Evolutionary conservation across 1,140 invertebrate species (phyloP), one percentile per base, ranked within the genome.

Genomic region (Oryctes rhinoceros): DNA sequence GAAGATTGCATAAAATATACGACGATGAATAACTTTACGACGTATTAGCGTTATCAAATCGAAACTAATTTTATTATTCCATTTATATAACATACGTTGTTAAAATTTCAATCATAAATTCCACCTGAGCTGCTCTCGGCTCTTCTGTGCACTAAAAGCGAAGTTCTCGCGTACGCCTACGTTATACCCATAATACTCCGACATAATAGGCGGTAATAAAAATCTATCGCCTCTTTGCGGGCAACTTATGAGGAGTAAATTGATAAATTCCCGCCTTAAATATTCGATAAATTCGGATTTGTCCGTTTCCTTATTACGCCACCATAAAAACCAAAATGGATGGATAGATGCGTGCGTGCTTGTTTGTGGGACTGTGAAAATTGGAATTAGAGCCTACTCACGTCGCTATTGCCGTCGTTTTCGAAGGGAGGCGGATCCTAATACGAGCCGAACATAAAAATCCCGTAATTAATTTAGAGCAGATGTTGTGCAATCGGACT

Each of bases 401-500:
- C n/a, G 49, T 53, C 49, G 11, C n/a, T 53, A 13, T 15, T 53
- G 49, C 49, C 13, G 13, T 15, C 13, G 4, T 4, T 53, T 53
- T 53, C 49, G 49, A 53, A 53, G 49, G 49, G n/a, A 53, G 13
- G 49, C 11, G 0, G 49, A 13, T 53, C n/a, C n/a, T 53, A 53
- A 53, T 13, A 13, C 49, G 7, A 18, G 13, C 49, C 11, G 49
- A 4, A 18, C n/a, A 53, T 53, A 53, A 53, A 53, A 53, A 53
- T 53, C 49, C 49, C 65, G 65, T 67, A 67, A 67, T 67, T 67
- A 67, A 67, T 67, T 67, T 35, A 18, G 20, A 67, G 35, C 65
- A 67, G 65, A 67, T 67, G 65, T 67, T 67, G 20, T 20, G 65
- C 20, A 67, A 67, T 67, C 18, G 18, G 65, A 67, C 7, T 20